A percentile compares a stretch with the other conserved stretches of the same genome.
These are phyloP conservation scores for Xiphorhynchus erythropygius DNA, from an alignment of 2,797 vertebrate genomes.

Conservation along the genomic window DNA sequence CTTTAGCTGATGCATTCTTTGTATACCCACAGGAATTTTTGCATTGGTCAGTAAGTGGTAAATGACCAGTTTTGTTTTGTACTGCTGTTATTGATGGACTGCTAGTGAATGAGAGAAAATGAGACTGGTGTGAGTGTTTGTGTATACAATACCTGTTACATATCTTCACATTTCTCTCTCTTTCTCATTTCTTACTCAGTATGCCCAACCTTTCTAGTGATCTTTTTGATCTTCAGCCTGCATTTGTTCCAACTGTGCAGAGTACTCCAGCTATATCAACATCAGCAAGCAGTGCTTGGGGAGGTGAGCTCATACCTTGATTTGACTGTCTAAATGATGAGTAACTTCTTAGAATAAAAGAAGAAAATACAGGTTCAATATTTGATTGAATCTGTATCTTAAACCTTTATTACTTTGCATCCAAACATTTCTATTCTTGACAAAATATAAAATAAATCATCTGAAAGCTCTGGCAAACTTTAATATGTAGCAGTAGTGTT, in stretches of 20 bases:
- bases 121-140: rapidly evolving
- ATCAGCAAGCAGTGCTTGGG: constrained; percentile 84
- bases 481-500: not conserved
- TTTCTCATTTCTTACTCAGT: constrained; percentile 58
- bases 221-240: constrained; percentile 91
- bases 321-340: not conserved
- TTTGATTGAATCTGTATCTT: not conserved
- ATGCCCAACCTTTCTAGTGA: constrained; percentile 88
- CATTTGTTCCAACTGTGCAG: constrained; percentile 88
- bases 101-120: not conserved
- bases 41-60: not conserved
- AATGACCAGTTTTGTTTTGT: not conserved
- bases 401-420: not conserved
- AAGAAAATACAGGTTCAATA: not conserved
- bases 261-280: constrained; percentile 85
- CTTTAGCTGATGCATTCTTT: not conserved
- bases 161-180: not conserved
- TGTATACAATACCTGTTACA: not conserved
- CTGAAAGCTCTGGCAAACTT: not conserved
- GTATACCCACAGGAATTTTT: not conserved
- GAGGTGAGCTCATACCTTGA: constrained; percentile 78
- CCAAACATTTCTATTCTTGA: not conserved
- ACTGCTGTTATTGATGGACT: not conserved
- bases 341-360: not conserved
- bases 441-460: not conserved